Evolutionary conservation across 64 coral and sea anemone genomes (phyloP).

Genomic region (Anthopleura sola): DNA sequence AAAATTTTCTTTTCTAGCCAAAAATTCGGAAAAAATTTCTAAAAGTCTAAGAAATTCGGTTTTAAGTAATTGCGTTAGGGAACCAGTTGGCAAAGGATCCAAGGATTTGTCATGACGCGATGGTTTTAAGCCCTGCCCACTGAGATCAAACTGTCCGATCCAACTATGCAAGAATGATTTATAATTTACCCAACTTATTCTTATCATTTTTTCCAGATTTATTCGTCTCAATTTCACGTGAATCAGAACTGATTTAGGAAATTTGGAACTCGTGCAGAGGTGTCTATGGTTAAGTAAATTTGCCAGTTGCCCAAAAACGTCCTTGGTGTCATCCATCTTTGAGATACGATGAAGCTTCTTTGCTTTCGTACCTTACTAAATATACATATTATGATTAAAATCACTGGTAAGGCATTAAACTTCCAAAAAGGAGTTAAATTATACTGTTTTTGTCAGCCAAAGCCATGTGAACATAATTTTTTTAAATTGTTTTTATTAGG

Average conservation of each 20-base stretch:
- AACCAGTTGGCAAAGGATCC: background rate
- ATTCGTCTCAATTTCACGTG: background rate
- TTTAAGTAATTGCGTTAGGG: background rate
- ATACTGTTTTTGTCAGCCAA: background rate
- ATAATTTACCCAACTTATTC: conserved; percentile 11
- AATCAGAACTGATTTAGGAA: background rate
- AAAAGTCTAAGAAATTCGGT: too few species aligned
- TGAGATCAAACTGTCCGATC: background rate
- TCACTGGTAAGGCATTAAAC: background rate
- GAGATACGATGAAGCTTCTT: too few species aligned
- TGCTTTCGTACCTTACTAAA: too few species aligned
- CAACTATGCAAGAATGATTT: conserved; percentile 23
- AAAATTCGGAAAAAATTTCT: too few species aligned
- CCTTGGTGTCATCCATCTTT: too few species aligned
- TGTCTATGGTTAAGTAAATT: background rate
- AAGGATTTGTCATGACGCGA: background rate
- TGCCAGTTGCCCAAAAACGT: background rate
- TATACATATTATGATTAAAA: background rate
- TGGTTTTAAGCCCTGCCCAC: background rate
- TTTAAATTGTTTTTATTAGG: background rate
- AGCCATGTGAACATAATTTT: background rate
- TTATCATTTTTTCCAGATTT: background rate
- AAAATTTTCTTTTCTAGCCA: too few species aligned
- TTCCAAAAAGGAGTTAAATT: too few species aligned
- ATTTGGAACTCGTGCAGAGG: background rate